A percentile compares a stretch with the other conserved stretches of the same genome.
Evolutionary conservation across 2,888 invertebrate species (phyloP).

Genomic region (Apeira syringaria): DNA sequence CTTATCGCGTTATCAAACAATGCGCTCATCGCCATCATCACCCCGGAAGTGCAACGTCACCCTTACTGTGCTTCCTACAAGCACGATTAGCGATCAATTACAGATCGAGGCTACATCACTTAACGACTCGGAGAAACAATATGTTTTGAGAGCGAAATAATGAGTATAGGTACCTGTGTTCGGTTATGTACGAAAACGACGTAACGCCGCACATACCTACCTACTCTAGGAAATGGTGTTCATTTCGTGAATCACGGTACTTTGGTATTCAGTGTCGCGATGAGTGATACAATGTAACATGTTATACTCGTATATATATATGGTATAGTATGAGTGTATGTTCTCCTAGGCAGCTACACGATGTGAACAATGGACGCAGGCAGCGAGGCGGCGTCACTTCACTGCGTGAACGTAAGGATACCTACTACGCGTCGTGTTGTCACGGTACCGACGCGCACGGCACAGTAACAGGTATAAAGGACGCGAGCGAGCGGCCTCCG

Average conservation of each 20-base stretch:
- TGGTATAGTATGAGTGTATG: too few relatives aligned
- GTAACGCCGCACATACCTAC: conserved; percentile 1
- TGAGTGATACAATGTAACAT: too few relatives aligned
- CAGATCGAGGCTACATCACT: conserved; percentile 13
- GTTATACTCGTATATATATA: too few relatives aligned
- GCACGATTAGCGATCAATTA: conserved; percentile 16
- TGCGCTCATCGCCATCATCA: background rate
- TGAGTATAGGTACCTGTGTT: background rate
- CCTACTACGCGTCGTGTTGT: too few relatives aligned
- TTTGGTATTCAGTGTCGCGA: too few relatives aligned
- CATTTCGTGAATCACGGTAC: conserved; percentile 11
- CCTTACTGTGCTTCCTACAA: conserved; percentile 1
- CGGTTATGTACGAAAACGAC: conserved; percentile 6
- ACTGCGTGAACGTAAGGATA: too few relatives aligned
- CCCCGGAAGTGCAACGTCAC: background rate
- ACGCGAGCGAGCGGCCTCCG: conserved; percentile 24
- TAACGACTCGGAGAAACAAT: conserved; percentile 7
- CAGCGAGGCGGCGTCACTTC: too few relatives aligned
- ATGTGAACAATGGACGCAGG: too few relatives aligned
- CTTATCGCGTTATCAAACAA: background rate
- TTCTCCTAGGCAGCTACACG: too few relatives aligned
- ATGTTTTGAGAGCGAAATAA: conserved; percentile 7
- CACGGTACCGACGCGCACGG: too few relatives aligned
- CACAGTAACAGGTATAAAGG: conserved; percentile 10
- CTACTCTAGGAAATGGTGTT: background rate